Evolutionary conservation across 1,140 invertebrate species (phyloP), one percentile per base, ranked within the genome.

Genomic region (Magallana gigas): DNA sequence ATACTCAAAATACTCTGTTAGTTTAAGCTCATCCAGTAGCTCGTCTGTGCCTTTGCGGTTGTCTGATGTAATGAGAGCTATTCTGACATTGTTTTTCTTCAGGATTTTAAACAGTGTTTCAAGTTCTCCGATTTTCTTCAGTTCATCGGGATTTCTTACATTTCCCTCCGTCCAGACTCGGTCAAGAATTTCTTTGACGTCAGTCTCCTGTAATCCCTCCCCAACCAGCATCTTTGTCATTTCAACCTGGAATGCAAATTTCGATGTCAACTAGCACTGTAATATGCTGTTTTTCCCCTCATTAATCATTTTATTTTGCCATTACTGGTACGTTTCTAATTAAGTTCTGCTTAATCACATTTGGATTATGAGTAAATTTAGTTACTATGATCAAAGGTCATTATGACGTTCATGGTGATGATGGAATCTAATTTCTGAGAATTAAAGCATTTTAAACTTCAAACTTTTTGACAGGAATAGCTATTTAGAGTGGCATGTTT

Each of bases 1-100:
- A 86, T 93, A 89, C 88, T 96, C 95, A 29, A 94, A 87, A 60
- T 93, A 90, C 48, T 92, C 83, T 5, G 90, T 88, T 0, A 95
- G 90, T n/a, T 91, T 92, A 8, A 95, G 88, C 18, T 91, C 90
- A 80, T 91, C 88, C 12, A 95, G 87, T 1, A 94, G 91, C 5
- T 91, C 91, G 68, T 93, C 64, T 8, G 95, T 95, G 29, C 94
- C 94, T 60, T 92, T 81, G 8, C 94, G 90, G 81, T 93, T 94
- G 89, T 95, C 95, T 57, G 95, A 92, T 5, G 95, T 95, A 83
- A 95, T 96, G 29, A 95, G 92, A 8, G 95, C 95, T 86, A 95
- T 94, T 90, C 95, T 96, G 8, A 95, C 90, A 29, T 92, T 91
- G 80, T 95, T 92, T n/a, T 90, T 86, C 84, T 93, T 93, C 1